Evolutionary conservation across 2,888 invertebrate species (phyloP), one percentile per base, ranked within the genome.

Genomic region (Pogonocherus hispidulus): DNA sequence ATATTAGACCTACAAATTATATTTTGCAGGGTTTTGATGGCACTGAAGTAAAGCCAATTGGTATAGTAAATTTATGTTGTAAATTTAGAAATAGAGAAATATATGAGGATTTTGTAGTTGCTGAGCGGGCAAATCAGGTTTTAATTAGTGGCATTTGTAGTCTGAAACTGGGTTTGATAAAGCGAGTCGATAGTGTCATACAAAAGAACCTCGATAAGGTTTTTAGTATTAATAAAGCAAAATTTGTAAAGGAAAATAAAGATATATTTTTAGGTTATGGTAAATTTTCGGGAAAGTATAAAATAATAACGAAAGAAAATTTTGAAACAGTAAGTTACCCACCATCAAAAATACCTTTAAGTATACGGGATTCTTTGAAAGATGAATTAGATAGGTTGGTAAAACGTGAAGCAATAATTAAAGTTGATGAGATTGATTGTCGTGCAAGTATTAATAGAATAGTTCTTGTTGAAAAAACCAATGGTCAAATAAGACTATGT

Each of bases 11-110:
- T 3, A 60, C 49, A 3, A 3, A 66, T 11, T 72, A 59, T 67
- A 41, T 73, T 9, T 54, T 73, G 19, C 66, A 71, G 59, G 70
- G 57, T 11, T 73, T 71, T 66, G 64, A 73, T 57, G 71, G 71
- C n/a, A 35, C 65, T 14, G 16, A 32, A 18, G 35, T 69, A n/a
- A 70, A 68, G 65, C 65, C 70, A 3, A 54, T 70, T 37, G 70
- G 74, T 16, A 46, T 66, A n/a, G 49, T 51, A n/a, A 73, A 71
- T 66, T 56, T 71, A 35, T 23, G 9, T 46, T 65, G 63, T 63
- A 65, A 49, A 18, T 68, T 55, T 55, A 63, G 49, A 41, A 19
- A 63, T 60, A 65, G 18, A 8, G 44, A 44, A 9, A 67, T 66
- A 16, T 66, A 56, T 54, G 68, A 72, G 54, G 71, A 71, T 66